Conservation (phyloP, 2,888 invertebrate species). For the Nasonovia ribisnigri region DNA sequence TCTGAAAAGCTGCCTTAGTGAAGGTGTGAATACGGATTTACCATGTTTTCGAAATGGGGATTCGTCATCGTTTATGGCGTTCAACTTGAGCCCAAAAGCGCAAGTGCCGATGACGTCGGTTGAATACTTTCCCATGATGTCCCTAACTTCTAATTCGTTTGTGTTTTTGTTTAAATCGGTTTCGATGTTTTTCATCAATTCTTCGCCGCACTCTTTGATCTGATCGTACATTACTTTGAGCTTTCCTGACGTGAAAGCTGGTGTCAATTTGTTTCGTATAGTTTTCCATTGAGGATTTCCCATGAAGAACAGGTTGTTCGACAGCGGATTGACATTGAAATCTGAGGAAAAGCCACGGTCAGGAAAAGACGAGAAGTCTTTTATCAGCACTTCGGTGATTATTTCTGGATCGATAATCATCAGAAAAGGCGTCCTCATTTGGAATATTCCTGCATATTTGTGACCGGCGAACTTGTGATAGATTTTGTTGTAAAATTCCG, state of each 20-base stretch:
- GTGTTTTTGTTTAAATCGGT: neutral
- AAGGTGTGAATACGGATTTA: neutral
- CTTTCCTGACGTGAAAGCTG: neutral
- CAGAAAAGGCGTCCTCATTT: constrained; percentile 72
- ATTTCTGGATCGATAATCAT: constrained; percentile 72
- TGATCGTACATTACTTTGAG: neutral
- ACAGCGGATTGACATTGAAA: constrained; percentile 69
- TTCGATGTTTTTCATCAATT: neutral
- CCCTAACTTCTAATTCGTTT: neutral
- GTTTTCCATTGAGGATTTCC: neutral
- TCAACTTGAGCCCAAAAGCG: constrained; percentile 71
- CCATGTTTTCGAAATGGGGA: neutral
- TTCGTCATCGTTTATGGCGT: neutral
- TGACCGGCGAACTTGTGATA: neutral
- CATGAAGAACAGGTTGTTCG: neutral
- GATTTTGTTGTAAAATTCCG: no score
- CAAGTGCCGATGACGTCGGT: neutral
- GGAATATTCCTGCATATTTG: constrained; percentile 71
- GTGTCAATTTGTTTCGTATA: neutral
- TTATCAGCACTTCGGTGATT: constrained; percentile 72
- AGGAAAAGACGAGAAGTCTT: constrained; percentile 72
- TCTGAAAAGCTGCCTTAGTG: neutral
- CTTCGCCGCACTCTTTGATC: neutral
- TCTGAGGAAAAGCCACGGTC: constrained; percentile 71
- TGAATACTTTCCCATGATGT: neutral